phyloP scores from a whole-genome alignment of 1,140 invertebrate species.

The Zaprionus nigranus region DNA sequence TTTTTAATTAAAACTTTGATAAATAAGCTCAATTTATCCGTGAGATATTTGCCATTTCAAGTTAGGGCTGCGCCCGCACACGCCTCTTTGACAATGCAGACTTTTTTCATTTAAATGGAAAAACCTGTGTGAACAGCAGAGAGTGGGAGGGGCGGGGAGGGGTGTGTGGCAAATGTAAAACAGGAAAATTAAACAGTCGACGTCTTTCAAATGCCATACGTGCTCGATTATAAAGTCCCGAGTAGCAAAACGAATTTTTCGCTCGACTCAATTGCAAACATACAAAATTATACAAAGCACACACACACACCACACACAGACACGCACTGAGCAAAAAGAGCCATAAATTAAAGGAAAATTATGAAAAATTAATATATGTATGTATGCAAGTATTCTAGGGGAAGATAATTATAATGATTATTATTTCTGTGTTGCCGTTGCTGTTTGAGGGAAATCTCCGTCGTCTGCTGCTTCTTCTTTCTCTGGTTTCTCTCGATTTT shows the following conservation, averaged over 20 bases:
- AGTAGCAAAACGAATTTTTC: conserved; percentile 40
- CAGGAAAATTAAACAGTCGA: conserved; percentile 29
- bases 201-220: conserved; percentile 30
- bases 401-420: neutral
- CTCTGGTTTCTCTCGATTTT: neutral
- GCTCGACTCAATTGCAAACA: conserved; percentile 20
- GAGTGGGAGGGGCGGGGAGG: neutral
- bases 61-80: neutral
- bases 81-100: conserved; percentile 64
- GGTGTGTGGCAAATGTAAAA: conserved; percentile 10
- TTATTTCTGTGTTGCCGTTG: neutral
- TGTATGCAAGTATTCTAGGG: neutral
- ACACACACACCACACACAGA: neutral
- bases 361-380: conserved; percentile 4
- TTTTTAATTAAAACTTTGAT: conserved; percentile 83
- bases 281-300: conserved; percentile 18
- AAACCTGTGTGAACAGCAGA: conserved; percentile 25
- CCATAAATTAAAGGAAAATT: conserved; percentile 1
- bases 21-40: conserved; percentile 81
- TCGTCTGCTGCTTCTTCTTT: neutral
- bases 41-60: conserved; percentile 68
- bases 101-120: conserved; percentile 72
- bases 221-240: conserved; percentile 27
- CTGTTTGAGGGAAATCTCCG: neutral
- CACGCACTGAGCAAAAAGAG: neutral